Conservation (phyloP, 2,113 vertebrate genomes). For the Aphyosemion australe region DNA sequence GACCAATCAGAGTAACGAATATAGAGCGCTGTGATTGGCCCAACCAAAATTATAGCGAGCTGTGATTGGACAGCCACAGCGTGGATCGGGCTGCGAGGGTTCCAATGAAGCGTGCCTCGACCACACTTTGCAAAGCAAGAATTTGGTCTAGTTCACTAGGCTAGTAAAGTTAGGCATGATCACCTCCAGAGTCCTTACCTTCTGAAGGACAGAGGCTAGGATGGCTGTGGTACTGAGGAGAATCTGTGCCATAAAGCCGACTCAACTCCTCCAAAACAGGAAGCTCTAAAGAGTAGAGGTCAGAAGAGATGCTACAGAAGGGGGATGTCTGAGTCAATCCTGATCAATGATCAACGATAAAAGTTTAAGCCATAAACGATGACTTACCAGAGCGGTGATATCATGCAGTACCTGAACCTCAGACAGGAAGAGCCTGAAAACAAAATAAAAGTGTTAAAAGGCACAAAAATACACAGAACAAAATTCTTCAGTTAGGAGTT, state of each 20-base stretch:
- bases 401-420: conserved; percentile 95
- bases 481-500: too few species aligned
- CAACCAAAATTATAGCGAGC: too few species aligned
- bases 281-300: conserved; percentile 93
- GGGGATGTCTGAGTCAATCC: conserved; percentile 1
- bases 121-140: too few species aligned
- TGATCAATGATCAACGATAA: neutral
- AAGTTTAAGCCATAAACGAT: rapidly evolving
- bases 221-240: conserved; percentile 88
- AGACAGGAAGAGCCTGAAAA: conserved; percentile 89
- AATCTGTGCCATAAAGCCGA: conserved; percentile 89
- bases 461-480: neutral
- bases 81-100: too few species aligned
- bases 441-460: conserved; percentile 7
- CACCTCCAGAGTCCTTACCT: conserved; percentile 76
- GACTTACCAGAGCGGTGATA: conserved; percentile 90
- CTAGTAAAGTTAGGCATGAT: neutral
- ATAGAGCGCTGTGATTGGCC: too few species aligned
- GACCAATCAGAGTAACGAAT: too few species aligned
- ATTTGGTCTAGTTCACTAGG: too few species aligned
- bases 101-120: too few species aligned
- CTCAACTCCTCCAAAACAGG: conserved; percentile 92
- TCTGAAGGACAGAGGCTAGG: conserved; percentile 87
- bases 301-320: conserved; percentile 88
- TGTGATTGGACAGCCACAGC: too few species aligned